Percentiles rank a stretch among this genome's conserved stretches.
phyloP scores from a whole-genome alignment of 2,113 vertebrate genomes.

The Tichodroma muraria region DNA sequence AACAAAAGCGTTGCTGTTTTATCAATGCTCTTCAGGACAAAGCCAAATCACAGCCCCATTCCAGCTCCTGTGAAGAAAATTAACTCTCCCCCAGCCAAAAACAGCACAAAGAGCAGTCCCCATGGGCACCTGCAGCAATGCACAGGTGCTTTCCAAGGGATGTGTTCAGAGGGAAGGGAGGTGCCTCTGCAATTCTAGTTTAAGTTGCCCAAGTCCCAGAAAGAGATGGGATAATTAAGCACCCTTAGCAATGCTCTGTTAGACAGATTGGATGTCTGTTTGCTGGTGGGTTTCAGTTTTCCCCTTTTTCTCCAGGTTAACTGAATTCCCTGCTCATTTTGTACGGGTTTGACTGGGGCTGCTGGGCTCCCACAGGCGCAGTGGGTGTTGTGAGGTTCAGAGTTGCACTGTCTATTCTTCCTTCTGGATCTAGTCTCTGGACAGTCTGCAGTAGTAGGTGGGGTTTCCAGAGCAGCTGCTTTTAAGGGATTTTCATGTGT shows the following conservation, averaged over 20 bases:
- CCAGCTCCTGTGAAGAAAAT: not conserved
- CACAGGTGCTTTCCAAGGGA: not conserved
- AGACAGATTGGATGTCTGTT: not conserved
- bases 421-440: not conserved
- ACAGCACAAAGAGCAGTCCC: not conserved
- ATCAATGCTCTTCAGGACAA: not conserved
- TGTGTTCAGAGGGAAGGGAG: not conserved
- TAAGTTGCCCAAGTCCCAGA: not conserved
- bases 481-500: not conserved
- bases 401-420: accelerated
- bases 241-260: not conserved
- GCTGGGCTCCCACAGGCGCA: accelerated
- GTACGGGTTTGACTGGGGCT: accelerated
- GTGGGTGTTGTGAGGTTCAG: not conserved
- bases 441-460: not conserved
- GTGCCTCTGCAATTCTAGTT: not conserved
- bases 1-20: not conserved
- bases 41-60: not conserved
- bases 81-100: not conserved
- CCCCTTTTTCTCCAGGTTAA: not conserved
- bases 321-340: not conserved
- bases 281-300: not conserved
- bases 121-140: not conserved
- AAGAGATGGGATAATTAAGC: not conserved
- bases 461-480: not conserved